Evolutionary conservation across 2,113 vertebrate genomes (phyloP).

Genomic region (Cromileptes altivelis): DNA sequence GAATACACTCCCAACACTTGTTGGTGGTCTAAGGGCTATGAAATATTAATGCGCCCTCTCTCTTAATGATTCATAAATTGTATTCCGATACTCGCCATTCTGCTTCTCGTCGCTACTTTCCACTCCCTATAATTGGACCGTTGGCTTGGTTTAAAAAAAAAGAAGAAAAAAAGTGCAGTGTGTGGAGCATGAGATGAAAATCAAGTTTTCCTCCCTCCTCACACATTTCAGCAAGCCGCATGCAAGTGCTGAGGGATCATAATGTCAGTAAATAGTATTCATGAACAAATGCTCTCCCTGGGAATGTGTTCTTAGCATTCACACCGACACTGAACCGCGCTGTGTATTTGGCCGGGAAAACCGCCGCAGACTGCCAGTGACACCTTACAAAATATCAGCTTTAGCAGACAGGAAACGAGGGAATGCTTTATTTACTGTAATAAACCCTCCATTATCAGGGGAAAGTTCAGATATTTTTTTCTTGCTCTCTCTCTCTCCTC

Average conservation of each 20-base stretch:
- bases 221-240: slow-evolving; percentile 51
- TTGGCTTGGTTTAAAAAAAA: slow-evolving; percentile 67
- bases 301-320: slow-evolving; percentile 52
- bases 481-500: slow-evolving; percentile 8
- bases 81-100: slow-evolving; percentile 76
- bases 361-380: slow-evolving; percentile 37
- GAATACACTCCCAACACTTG: slow-evolving; percentile 74
- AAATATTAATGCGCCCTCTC: slow-evolving; percentile 82
- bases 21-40: slow-evolving; percentile 78
- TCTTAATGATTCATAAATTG: slow-evolving; percentile 86
- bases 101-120: slow-evolving; percentile 60
- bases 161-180: slow-evolving; percentile 1
- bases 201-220: slow-evolving; percentile 46
- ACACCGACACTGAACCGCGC: slow-evolving; percentile 26
- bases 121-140: slow-evolving; percentile 70
- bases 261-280: slow-evolving; percentile 79
- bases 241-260: slow-evolving; percentile 64
- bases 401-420: slow-evolving; percentile 39
- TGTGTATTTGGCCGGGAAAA: slow-evolving; percentile 44
- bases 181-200: slow-evolving; percentile 56
- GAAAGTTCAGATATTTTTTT: slow-evolving; percentile 29
- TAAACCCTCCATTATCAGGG: slow-evolving; percentile 62
- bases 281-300: slow-evolving; percentile 63
- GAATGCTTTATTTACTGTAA: slow-evolving; percentile 65
- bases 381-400: slow-evolving; percentile 47